These are phyloP conservation scores for Passerculus sandwichensis DNA, from an alignment of 2,797 vertebrate species.

Conservation along the genomic window DNA sequence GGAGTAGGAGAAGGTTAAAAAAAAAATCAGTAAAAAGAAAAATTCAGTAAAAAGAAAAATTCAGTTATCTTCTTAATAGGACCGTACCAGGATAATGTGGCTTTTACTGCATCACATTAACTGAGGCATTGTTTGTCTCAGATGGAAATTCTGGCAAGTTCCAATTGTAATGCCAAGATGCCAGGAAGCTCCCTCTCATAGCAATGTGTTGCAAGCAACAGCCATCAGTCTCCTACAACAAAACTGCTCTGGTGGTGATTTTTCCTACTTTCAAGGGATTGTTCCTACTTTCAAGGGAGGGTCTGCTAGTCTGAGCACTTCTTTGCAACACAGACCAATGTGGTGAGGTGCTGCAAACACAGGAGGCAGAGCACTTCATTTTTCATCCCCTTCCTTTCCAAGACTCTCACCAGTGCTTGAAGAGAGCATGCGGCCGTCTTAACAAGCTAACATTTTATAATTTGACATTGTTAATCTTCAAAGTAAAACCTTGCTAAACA, in stretches of 20 bases:
- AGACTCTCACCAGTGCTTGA: not conserved
- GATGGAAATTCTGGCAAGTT: not conserved
- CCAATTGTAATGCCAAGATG: not conserved
- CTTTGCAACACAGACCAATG: not conserved
- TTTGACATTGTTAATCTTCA: not conserved
- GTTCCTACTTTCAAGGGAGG: not conserved
- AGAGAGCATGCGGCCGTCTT: fast-evolving
- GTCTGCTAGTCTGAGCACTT: not conserved
- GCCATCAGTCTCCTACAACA: not conserved
- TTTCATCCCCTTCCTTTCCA: not conserved
- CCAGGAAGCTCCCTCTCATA: not conserved
- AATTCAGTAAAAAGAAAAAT: not conserved
- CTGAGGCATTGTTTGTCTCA: not conserved
- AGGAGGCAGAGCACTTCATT: fast-evolving
- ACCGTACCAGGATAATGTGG: not conserved
- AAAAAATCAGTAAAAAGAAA: no score
- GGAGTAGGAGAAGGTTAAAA: not conserved
- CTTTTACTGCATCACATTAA: not conserved
- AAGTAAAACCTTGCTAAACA: not conserved
- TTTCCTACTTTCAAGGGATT: no score
- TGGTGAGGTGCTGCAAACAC: not conserved
- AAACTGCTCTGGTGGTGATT: not conserved
- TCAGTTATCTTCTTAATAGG: not conserved
- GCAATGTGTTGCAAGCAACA: not conserved
- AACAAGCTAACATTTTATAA: not conserved